These are phyloP conservation scores for Tapirus indicus DNA, from an alignment of 2,797 vertebrate genomes.

Conservation along the genomic window DNA sequence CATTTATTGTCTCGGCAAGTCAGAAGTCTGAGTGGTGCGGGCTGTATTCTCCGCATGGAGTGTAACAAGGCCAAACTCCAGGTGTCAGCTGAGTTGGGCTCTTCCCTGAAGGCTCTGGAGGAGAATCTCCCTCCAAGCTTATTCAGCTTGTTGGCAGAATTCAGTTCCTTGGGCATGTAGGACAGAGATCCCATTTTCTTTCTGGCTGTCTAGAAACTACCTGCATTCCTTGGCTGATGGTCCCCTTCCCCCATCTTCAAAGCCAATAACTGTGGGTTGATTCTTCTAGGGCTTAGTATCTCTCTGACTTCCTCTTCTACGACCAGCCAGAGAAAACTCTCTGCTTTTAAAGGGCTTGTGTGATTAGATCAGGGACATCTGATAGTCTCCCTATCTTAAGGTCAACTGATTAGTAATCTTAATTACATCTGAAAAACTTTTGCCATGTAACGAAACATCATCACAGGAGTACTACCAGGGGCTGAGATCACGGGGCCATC, in stretches of 20 bases:
- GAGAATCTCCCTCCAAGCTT: neutral
- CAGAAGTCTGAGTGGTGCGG: neutral
- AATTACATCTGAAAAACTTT: conserved; percentile 18
- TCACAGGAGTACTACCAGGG: neutral
- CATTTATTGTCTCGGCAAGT: neutral
- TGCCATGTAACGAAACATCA: neutral
- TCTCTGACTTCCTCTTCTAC: neutral
- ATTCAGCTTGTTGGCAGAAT: neutral
- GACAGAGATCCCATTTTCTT: neutral
- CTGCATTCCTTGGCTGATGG: neutral
- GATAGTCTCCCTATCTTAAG: neutral
- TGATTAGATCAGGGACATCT: neutral
- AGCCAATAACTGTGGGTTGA: neutral
- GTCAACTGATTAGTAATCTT: neutral
- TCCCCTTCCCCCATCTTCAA: neutral
- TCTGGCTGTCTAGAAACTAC: neutral
- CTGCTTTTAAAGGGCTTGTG: neutral
- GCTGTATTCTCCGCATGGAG: neutral
- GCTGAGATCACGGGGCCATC: neutral
- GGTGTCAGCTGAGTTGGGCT: neutral
- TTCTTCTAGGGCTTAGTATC: neutral
- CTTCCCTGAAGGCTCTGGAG: neutral
- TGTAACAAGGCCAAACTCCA: neutral
- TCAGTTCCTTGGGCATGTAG: neutral
- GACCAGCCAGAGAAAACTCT: neutral